Base-by-base conservation (phyloP, 2,113 vertebrate genomes). In the Anolis sagrei region DNA sequence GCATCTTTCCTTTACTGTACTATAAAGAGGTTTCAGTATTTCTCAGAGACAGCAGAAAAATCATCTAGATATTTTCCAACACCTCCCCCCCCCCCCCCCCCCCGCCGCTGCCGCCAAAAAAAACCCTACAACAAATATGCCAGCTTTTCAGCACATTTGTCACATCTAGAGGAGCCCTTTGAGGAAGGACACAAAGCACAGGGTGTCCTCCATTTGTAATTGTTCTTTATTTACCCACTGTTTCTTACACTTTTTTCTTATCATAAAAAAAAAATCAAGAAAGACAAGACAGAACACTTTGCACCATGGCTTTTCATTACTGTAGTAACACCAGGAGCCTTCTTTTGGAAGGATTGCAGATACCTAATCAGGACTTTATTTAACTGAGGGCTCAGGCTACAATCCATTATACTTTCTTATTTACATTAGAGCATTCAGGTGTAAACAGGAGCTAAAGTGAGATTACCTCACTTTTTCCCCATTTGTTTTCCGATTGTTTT, bases 401-500 rank as follows among this genome's bases (percentile, higher is more conserved):
- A 39, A 76, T 72, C 80, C 16, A 11, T 0, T 64, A 66, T 74
- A 76, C 86, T 92, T 82, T 62, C 83, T 36, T 58, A 76, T 78
- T 89, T 89, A n/a, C 1, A 0, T 21, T 62, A 69, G 66, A n/a
- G 61, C 19, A 44, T 36, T 86, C 44, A 34, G 14, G 14, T 80
- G 34, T 66, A 80, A 86, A 73, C 8, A 49, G 29, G 64, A 74
- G 8, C 54, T 49, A n/a, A 75, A 51, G 9, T 36, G 8, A 54
- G 23, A 77, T 76, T 69, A 0, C 2, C 39, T 62, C 75, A 14
- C 0, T 19, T 81, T 0, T 66, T 48, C 58, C 19, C n/a, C 23
- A 58, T 86, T 72, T 73, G 49, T 80, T 86, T 49, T 80, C 27
- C 80, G 21, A 79, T 48, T 73, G 25, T 74, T 80, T 90, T 58